A percentile compares a stretch with the other conserved stretches of the same genome.
phyloP scores from a whole-genome alignment of 2,797 vertebrate species.

The Kryptopterus vitreolus region DNA sequence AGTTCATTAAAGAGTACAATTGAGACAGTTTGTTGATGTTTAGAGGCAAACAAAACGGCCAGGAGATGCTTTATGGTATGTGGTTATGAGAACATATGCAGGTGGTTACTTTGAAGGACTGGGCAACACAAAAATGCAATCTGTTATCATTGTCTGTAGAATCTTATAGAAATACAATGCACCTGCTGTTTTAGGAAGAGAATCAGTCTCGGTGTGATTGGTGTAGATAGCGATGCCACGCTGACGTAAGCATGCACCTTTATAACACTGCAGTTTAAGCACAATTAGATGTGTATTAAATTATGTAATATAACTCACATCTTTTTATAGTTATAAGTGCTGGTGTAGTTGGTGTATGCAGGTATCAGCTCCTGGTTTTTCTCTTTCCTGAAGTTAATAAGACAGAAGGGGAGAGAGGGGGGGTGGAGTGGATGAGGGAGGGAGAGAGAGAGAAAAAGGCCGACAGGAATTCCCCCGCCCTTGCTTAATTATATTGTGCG shows the following conservation, averaged over 20 bases:
- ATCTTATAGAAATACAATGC: neutral
- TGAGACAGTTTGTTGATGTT: too few relatives aligned
- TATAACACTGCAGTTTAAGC: neutral
- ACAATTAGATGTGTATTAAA: neutral
- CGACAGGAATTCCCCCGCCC: conserved; percentile 58
- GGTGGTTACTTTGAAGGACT: too few relatives aligned
- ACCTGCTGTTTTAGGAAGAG: neutral
- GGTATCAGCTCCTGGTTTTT: neutral
- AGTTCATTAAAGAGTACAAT: too few relatives aligned
- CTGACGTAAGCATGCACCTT: neutral
- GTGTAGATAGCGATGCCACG: neutral
- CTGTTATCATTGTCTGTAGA: too few relatives aligned
- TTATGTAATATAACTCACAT: neutral
- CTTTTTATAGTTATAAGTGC: neutral
- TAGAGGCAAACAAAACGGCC: too few relatives aligned
- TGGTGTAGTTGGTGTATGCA: neutral
- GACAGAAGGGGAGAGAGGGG: neutral
- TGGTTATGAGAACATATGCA: too few relatives aligned
- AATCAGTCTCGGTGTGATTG: neutral
- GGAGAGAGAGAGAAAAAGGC: conserved; percentile 22
- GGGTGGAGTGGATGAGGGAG: neutral
- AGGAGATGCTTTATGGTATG: too few relatives aligned
- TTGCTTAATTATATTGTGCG: conserved; percentile 77
- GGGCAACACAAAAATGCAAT: too few relatives aligned
- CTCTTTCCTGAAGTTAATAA: neutral